Evolutionary conservation across 2,113 vertebrate species (phyloP).

Genomic region (Perca flavescens): DNA sequence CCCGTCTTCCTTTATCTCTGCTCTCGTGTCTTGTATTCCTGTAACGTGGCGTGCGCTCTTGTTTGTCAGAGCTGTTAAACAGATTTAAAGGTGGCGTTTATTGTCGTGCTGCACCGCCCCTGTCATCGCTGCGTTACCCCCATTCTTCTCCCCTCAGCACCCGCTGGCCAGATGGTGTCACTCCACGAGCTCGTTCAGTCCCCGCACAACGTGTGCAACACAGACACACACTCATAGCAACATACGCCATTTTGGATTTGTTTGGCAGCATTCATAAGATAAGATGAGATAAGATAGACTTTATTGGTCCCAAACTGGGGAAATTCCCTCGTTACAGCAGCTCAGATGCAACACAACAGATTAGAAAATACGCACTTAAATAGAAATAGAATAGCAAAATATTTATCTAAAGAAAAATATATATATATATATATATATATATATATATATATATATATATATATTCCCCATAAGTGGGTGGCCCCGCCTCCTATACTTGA

Average conservation of each 20-base stretch:
- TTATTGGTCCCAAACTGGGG: too few relatives aligned
- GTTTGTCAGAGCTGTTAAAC: slow-evolving; percentile 57
- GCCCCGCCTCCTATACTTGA: too few relatives aligned
- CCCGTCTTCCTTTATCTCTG: background rate
- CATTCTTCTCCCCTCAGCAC: slow-evolving; percentile 54
- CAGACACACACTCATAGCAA: slow-evolving; percentile 19
- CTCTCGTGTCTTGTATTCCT: slow-evolving; percentile 9
- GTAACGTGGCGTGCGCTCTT: background rate
- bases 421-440: too few relatives aligned
- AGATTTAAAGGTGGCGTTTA: slow-evolving; percentile 69
- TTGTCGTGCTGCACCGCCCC: slow-evolving; percentile 58
- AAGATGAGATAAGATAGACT: too few relatives aligned
- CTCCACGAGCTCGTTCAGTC: slow-evolving; percentile 65
- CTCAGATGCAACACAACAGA: too few relatives aligned
- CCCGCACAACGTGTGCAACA: slow-evolving; percentile 49
- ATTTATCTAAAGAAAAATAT: too few relatives aligned
- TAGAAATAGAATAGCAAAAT: too few relatives aligned
- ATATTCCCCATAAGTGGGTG: too few relatives aligned
- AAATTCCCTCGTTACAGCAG: too few relatives aligned
- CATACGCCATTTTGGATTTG: background rate
- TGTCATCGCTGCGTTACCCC: slow-evolving; percentile 56
- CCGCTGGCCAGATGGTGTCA: slow-evolving; percentile 76
- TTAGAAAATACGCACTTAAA: too few relatives aligned
- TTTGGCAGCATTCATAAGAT: background rate
- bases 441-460: too few relatives aligned